Conservation (phyloP, 1,140 invertebrate species). For the Lanistes nyassanus region DNA sequence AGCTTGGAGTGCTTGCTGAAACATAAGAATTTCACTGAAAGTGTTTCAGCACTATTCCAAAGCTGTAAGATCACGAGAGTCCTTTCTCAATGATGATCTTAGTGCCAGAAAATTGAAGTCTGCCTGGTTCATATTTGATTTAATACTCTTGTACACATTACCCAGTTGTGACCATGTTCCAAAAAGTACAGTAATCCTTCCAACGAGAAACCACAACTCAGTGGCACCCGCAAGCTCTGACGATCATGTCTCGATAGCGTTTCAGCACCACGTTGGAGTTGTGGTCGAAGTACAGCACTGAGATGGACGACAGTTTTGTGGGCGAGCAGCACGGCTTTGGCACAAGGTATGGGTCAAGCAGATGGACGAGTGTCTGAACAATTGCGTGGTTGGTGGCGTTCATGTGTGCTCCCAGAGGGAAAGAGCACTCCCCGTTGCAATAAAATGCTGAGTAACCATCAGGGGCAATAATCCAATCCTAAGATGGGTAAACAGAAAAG, state of each 20-base stretch:
- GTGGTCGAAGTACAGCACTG: slow-evolving; percentile 76
- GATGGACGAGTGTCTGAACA: slow-evolving; percentile 74
- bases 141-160: too few relatives aligned
- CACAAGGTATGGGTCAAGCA: slow-evolving; percentile 73
- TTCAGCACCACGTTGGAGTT: slow-evolving; percentile 76
- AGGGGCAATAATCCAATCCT: slow-evolving; percentile 74
- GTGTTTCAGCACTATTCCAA: too few relatives aligned
- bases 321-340: slow-evolving; percentile 76
- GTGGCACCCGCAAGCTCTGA: slow-evolving; percentile 76
- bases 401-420: slow-evolving; percentile 70
- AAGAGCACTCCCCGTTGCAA: slow-evolving; percentile 75
- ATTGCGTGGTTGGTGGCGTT: slow-evolving; percentile 79
- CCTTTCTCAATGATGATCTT: too few relatives aligned
- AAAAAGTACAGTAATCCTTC: too few relatives aligned
- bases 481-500: slow-evolving; percentile 39
- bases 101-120: too few relatives aligned
- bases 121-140: too few relatives aligned
- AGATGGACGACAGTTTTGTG: slow-evolving; percentile 72
- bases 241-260: slow-evolving; percentile 77
- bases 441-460: slow-evolving; percentile 75
- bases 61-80: too few relatives aligned
- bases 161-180: too few relatives aligned
- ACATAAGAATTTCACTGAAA: too few relatives aligned
- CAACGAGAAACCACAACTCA: slow-evolving; percentile 58
- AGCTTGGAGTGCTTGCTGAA: too few relatives aligned